Evolutionary conservation across 2,888 invertebrate species (phyloP).

Genomic region (Acholoe squamosa): DNA sequence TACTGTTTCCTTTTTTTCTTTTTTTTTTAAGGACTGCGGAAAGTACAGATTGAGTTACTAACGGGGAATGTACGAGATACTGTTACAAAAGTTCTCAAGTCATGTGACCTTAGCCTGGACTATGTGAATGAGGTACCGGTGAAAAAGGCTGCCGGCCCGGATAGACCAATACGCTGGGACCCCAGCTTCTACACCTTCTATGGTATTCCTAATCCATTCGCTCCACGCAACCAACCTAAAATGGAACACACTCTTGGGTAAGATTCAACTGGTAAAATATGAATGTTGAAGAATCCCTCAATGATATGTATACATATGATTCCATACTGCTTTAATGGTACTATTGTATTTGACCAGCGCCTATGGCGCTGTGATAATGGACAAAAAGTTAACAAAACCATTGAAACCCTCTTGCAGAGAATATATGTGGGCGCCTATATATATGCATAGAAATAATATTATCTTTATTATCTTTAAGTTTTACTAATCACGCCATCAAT

Average conservation of each 20-base stretch:
- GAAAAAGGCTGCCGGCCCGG: constrained; percentile 28
- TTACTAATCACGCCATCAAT: too few relatives aligned
- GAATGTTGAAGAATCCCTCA: neutral
- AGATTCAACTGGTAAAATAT: neutral
- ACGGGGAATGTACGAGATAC: constrained; percentile 21
- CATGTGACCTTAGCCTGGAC: constrained; percentile 93
- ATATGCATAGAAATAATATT: too few relatives aligned
- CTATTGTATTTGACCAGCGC: too few relatives aligned
- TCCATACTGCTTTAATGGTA: too few relatives aligned
- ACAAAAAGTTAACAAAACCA: too few relatives aligned
- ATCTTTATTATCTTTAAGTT: too few relatives aligned
- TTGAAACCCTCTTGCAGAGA: too few relatives aligned
- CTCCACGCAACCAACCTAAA: constrained; percentile 44
- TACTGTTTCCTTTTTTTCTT: neutral
- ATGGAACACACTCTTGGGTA: constrained; percentile 55
- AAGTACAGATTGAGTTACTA: neutral
- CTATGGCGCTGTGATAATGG: too few relatives aligned
- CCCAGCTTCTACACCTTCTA: constrained; percentile 74
- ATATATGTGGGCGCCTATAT: too few relatives aligned
- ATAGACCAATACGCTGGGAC: constrained; percentile 71
- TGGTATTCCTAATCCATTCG: constrained; percentile 69
- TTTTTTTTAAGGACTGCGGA: neutral
- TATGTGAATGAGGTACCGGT: constrained; percentile 88
- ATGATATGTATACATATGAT: too few relatives aligned
- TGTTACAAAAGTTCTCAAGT: constrained; percentile 87